Evolutionary conservation across 2,888 invertebrate genomes (phyloP).

Genomic region (Eumacrocentrus americanus): DNA sequence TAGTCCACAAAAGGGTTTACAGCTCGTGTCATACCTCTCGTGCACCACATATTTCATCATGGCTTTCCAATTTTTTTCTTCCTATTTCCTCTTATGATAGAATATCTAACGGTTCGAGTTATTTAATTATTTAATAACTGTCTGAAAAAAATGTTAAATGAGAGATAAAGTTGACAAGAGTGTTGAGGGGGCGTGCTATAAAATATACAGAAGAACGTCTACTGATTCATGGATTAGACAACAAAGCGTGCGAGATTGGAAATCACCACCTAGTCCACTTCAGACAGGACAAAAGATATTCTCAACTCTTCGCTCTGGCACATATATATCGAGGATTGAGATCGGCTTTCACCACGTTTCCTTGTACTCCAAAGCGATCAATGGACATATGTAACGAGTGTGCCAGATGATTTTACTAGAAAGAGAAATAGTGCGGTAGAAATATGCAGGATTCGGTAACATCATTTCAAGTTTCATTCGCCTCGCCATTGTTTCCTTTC

Average conservation of each 20-base stretch:
- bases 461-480: not conserved
- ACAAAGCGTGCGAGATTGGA: slow-evolving; percentile 26
- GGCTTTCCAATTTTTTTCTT: not conserved
- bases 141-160: too few species aligned
- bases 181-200: not conserved
- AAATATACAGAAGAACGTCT: slow-evolving; percentile 2
- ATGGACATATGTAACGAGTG: not conserved
- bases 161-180: not conserved
- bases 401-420: not conserved
- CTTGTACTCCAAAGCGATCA: slow-evolving; percentile 2
- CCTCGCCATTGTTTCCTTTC: slow-evolving; percentile 22
- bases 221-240: slow-evolving; percentile 23
- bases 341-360: slow-evolving; percentile 27
- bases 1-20: not conserved
- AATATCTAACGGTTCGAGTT: not conserved
- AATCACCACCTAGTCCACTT: slow-evolving; percentile 11
- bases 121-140: not conserved
- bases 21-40: not conserved
- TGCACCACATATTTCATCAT: not conserved
- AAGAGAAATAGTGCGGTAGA: slow-evolving; percentile 1
- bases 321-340: not conserved
- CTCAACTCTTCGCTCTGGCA: not conserved
- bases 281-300: slow-evolving; percentile 29
- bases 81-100: too few species aligned
- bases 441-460: slow-evolving; percentile 9